Evolutionary conservation across 2,113 vertebrate genomes (phyloP).

Genomic region (Macheiramphus alcinus): DNA sequence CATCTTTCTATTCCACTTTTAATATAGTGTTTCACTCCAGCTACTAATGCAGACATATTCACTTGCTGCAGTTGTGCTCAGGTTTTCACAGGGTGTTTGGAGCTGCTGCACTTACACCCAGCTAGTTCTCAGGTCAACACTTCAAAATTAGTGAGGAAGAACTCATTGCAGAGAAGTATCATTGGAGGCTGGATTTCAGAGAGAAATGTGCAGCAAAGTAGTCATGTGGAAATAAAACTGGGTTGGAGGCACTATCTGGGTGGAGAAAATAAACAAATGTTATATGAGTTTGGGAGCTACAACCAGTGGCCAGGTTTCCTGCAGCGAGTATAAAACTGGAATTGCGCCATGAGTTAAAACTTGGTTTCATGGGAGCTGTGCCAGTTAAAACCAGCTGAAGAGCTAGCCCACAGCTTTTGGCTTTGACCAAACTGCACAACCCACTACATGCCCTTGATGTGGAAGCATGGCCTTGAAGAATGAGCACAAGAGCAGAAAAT

Average conservation of each 20-base stretch:
- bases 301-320: background rate
- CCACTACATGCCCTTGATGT: background rate
- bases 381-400: conserved; percentile 9
- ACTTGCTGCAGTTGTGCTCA: background rate
- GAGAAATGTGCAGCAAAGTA: background rate
- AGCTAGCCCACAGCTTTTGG: background rate
- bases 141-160: background rate
- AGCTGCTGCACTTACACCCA: background rate
- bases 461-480: background rate
- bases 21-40: background rate
- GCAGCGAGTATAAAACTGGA: background rate
- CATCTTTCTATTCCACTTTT: background rate
- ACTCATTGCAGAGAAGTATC: background rate
- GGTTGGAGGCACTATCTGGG: background rate
- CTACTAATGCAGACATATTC: background rate
- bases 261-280: conserved; percentile 26
- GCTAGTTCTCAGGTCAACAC: background rate
- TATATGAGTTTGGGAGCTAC: background rate
- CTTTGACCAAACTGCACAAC: background rate
- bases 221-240: background rate
- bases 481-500: conserved; percentile 3
- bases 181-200: background rate
- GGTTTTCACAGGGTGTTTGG: background rate
- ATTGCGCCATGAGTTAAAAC: background rate
- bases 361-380: background rate